Evolutionary conservation across 1,140 invertebrate genomes (phyloP), one percentile per base, ranked within the genome.

Genomic region (Paramacrobiotus metropolitanus): DNA sequence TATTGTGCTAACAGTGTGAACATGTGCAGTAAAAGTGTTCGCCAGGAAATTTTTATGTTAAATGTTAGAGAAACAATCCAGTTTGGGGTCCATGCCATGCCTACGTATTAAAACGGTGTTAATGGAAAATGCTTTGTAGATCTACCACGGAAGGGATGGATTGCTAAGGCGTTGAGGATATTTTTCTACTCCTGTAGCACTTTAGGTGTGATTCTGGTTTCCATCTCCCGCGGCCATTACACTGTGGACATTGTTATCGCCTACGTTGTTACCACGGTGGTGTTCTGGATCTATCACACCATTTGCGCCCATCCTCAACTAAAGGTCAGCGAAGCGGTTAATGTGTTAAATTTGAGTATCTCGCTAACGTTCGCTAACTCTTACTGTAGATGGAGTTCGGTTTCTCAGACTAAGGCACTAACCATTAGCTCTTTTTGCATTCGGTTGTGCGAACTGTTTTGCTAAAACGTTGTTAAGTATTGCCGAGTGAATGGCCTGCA

Each of bases 221-320:
- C 69, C 2, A 62, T 68, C 34, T 70, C 69, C 18, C 61, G 70
- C 45, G 69, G 69, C 15, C 69, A 70, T 61, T 70, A 70, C 61
- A 70, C 66, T 2, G 64, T 70, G 21, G 69, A 70, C 60, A 67
- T 70, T 2, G 62, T 70, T 29, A 44, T 70, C 29, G 67, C 70
- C 21, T 70, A 70, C 64, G 71, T 64, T 62, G 65, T 72, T n/a
- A 68, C 68, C 15, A 70, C 69, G 0, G 66, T 68, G 29, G 55
- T 71, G 9, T 70, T 70, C 60, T 71, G 68, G 68, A 40, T 61
- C 2, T 70, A 70, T 61, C 69, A 70, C 59, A 70, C 69, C 21
- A 31, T 70, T 20, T 68, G 68, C 9, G 66, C 62, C 1, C 59
- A 60, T 28, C 61, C 65, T 28, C 62, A 21, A 18, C 60, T 60